Evolutionary conservation across 2,113 vertebrate species (phyloP), one percentile per base, ranked within the genome.

Genomic region (Muntiacus muntjak): DNA sequence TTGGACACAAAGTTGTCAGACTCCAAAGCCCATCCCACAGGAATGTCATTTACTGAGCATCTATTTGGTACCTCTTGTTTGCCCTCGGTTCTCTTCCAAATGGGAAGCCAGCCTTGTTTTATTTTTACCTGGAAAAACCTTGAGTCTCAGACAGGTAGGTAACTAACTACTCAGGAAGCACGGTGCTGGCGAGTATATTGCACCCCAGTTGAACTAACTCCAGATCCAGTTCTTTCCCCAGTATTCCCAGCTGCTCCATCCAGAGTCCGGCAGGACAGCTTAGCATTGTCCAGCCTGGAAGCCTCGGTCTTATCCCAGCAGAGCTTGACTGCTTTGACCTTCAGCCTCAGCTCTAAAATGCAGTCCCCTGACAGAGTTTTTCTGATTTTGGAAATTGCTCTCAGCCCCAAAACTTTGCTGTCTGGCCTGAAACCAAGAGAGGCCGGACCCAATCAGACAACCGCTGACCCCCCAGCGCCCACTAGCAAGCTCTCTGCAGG

Each of bases 291-390:
- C 33, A 8, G 33, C 57, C 15, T 2, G n/a, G 50, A 19, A 7
- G 7, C 13, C 64, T n/a, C 2, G 0, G 25, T 17, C 45, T 13
- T 10, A 47, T 9, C 30, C 25, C 3, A 0, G 5, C 8, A 36
- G 14, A 23, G n/a, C 6, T 0, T 4, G 50, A 28, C 8, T 30
- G 54, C 78, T 33, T 7, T 87, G 82, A 47, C 82, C 62, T 43
- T 47, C 14, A 58, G 78, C n/a, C 45, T 60, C 28, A 45, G 83
- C 64, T 47, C 40, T 52, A 3, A 87, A 33, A 26, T 1, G 14
- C 71, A 19, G 67, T 57, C 45, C 13, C 33, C 95, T 7, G 54
- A 43, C 0, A 1, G 71, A 88, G 14, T 43, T 57, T 60, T 47
- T 43, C 79, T 82, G 86, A 13, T 67, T 92, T 33, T 47, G 82